phyloP scores from a whole-genome alignment of 2,888 invertebrate species.

The Pristionchus maxplancki region DNA sequence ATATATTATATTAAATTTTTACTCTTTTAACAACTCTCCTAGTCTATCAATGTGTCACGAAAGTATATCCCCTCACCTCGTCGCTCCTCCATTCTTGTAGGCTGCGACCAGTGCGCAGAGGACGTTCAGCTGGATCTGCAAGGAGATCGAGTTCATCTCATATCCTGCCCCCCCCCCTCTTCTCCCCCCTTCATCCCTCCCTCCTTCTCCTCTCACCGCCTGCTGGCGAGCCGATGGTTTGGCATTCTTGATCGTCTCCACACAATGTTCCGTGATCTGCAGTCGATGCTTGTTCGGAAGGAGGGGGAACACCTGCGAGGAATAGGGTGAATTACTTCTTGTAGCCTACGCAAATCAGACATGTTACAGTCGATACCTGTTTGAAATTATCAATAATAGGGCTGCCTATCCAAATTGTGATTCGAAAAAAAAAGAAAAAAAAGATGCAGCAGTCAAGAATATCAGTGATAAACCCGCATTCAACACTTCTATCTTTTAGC shows the following conservation, averaged over 20 bases:
- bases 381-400: neutral
- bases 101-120: constrained; percentile 93
- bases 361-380: neutral
- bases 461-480: too few relatives aligned
- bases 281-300: constrained; percentile 96
- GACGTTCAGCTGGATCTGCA: constrained; percentile 88
- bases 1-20: too few relatives aligned
- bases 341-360: too few relatives aligned
- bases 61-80: too few relatives aligned
- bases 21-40: too few relatives aligned
- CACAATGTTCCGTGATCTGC: constrained; percentile 95
- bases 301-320: constrained; percentile 88
- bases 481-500: too few relatives aligned
- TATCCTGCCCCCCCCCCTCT: neutral
- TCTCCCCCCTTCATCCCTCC: neutral
- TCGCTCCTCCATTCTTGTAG: constrained; percentile 82
- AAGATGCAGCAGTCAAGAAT: too few relatives aligned
- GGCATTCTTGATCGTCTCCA: constrained; percentile 87
- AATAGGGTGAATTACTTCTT: neutral
- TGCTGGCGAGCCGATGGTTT: constrained; percentile 59
- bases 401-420: too few relatives aligned
- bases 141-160: neutral
- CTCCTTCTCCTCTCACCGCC: constrained; percentile 52
- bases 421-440: too few relatives aligned
- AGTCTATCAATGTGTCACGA: too few relatives aligned